Evolutionary conservation across 2,113 vertebrate genomes (phyloP).

Genomic region (Onychostoma macrolepis): DNA sequence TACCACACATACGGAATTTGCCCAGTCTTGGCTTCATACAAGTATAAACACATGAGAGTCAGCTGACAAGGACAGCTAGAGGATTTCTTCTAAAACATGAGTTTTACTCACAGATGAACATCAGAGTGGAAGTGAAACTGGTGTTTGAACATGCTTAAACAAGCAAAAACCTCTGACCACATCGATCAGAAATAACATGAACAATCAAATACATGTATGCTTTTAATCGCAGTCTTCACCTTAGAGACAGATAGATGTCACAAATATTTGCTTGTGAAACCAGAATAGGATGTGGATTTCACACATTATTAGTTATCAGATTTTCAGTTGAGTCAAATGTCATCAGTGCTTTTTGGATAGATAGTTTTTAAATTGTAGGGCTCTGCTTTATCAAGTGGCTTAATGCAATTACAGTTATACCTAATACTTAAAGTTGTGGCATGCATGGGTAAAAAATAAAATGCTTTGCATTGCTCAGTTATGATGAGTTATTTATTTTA

Average conservation of each 20-base stretch:
- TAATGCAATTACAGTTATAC: background rate
- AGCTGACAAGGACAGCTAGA: background rate
- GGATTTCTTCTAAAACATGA: background rate
- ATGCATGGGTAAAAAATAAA: background rate
- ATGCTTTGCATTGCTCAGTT: background rate
- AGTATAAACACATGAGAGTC: background rate
- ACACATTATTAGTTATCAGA: too few species aligned
- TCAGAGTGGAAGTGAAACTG: slow-evolving; percentile 34
- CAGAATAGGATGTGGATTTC: background rate
- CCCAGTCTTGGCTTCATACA: background rate
- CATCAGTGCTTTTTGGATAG: background rate
- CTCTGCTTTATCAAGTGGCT: background rate
- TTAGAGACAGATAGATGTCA: background rate
- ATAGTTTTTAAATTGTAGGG: background rate
- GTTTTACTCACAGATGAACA: background rate
- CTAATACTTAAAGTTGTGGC: background rate
- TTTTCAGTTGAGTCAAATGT: background rate
- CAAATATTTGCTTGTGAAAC: background rate
- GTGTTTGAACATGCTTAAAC: background rate
- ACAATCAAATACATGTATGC: too few species aligned
- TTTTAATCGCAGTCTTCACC: too few species aligned
- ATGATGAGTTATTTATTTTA: background rate
- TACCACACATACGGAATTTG: background rate
- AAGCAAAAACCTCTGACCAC: background rate
- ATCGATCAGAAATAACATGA: too few species aligned